Evolutionary conservation across 2,888 invertebrate genomes (phyloP).

Genomic region (Psylliodes chrysocephalus): DNA sequence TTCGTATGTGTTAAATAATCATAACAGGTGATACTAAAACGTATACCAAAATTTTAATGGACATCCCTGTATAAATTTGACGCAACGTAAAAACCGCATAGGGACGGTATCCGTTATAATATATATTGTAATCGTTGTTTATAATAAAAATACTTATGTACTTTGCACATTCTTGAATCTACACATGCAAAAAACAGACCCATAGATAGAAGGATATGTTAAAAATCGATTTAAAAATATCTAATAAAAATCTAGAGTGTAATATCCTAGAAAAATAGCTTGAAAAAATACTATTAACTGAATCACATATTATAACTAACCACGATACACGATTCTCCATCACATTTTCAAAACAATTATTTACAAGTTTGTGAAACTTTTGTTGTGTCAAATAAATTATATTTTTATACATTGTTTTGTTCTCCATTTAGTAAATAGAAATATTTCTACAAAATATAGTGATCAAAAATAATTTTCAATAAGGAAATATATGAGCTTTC

Average conservation of each 20-base stretch:
- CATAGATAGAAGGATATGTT: constrained; percentile 43
- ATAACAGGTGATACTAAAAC: constrained; percentile 9
- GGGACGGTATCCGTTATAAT: constrained; percentile 23
- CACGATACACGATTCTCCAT: constrained; percentile 41
- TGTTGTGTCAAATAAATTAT: constrained; percentile 15
- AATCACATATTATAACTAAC: constrained; percentile 46
- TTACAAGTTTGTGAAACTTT: constrained; percentile 35
- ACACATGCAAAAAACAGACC: constrained; percentile 24
- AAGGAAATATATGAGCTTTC: too few relatives aligned
- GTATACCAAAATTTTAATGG: neutral
- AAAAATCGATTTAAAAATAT: constrained; percentile 40
- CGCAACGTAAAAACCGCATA: neutral
- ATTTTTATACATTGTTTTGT: constrained; percentile 1
- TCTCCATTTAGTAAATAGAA: constrained; percentile 16
- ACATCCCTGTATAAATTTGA: neutral
- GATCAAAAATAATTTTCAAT: too few relatives aligned
- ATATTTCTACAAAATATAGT: too few relatives aligned
- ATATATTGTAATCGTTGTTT: constrained; percentile 28
- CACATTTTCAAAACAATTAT: constrained; percentile 44
- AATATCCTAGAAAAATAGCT: constrained; percentile 45
- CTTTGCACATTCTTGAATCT: constrained; percentile 30
- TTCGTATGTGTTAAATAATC: too few relatives aligned
- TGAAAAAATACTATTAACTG: constrained; percentile 45
- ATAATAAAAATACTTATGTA: constrained; percentile 5
- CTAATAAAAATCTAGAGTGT: constrained; percentile 42